These are phyloP conservation scores for Oncorhynchus mykiss DNA, from an alignment of 2,113 vertebrate genomes.

Conservation along the genomic window DNA sequence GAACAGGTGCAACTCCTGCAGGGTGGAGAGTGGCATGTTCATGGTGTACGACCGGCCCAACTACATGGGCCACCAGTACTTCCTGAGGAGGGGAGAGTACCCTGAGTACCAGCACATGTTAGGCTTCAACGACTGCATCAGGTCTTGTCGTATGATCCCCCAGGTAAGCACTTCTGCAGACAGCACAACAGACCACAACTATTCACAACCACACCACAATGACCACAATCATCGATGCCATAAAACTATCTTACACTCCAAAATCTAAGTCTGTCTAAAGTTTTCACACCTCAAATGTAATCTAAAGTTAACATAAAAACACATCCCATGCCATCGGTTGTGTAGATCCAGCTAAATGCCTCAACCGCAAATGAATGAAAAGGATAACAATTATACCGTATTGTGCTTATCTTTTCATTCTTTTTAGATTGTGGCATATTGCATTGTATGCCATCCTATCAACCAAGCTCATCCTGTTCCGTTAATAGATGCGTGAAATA, in stretches of 20 bases:
- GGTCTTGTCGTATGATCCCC: constrained; percentile 19
- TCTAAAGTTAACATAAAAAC: no score
- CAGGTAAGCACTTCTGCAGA: not conserved
- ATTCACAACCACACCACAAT: not conserved
- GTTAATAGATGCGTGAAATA: not conserved
- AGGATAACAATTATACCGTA: no score
- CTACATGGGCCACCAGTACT: constrained; percentile 17
- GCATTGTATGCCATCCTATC: not conserved
- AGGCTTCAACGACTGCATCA: constrained; percentile 21
- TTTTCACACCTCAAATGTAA: not conserved
- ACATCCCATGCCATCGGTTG: no score
- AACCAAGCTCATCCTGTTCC: not conserved
- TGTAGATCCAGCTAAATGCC: no score
- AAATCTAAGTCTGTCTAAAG: not conserved
- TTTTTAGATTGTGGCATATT: no score
- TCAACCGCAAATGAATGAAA: no score
- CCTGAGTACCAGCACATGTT: constrained; percentile 18
- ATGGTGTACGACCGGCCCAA: constrained; percentile 17
- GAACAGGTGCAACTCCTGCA: constrained; percentile 13
- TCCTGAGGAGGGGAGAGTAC: constrained; percentile 20
- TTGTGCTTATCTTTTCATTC: no score
- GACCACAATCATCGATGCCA: not conserved
- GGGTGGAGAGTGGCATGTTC: constrained; percentile 13
- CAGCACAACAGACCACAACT: not conserved
- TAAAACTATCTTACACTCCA: not conserved